Conservation (phyloP, 2,888 invertebrate species). For the Megaustenia siamemsis region DNA sequence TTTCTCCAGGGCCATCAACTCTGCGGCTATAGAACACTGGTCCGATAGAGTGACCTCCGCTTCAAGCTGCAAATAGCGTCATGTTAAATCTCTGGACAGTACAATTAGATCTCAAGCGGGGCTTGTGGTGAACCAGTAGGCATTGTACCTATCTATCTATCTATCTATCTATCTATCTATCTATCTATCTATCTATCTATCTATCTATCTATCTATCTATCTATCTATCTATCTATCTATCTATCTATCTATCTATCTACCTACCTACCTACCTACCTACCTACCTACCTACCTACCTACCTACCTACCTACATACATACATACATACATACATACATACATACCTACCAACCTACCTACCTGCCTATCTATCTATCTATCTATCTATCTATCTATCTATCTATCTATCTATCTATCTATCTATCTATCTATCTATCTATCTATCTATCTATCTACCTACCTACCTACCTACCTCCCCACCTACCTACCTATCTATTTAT, state of each 20-base stretch:
- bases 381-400: neutral
- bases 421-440: neutral
- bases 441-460: neutral
- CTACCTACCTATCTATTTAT: neutral
- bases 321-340: neutral
- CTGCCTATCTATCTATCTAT: neutral
- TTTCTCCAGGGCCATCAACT: too few species aligned
- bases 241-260: neutral
- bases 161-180: conserved; percentile 15
- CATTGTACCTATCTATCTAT: too few species aligned
- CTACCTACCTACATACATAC: neutral
- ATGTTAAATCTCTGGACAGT: too few species aligned
- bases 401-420: neutral
- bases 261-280: neutral
- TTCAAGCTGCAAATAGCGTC: too few species aligned
- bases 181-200: conserved; percentile 15
- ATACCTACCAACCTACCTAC: neutral
- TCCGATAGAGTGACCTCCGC: too few species aligned
- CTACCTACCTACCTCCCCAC: neutral
- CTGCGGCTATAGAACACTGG: too few species aligned
- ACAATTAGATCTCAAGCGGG: too few species aligned
- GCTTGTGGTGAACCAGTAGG: too few species aligned
- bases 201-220: conserved; percentile 15
- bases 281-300: neutral
- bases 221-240: neutral